phyloP scores from a whole-genome alignment of 2,888 invertebrate species.

The Coecobrya sp. region DNA sequence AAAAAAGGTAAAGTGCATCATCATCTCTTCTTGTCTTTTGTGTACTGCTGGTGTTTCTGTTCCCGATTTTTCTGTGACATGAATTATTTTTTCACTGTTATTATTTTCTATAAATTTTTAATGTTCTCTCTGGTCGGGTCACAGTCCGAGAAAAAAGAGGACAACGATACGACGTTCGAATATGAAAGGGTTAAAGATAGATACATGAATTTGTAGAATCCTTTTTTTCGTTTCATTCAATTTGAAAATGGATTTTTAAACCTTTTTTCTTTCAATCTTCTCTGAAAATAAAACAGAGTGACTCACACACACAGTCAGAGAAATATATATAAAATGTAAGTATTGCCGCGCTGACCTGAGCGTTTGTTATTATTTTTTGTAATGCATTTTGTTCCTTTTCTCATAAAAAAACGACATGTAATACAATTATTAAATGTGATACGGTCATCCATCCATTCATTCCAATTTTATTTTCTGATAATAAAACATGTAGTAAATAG shows the following conservation, averaged over 20 bases:
- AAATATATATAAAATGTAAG: not conserved
- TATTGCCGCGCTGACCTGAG: not conserved
- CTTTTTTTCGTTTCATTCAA: conserved; percentile 8
- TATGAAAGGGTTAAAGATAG: conserved; percentile 33
- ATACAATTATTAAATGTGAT: conserved; percentile 49
- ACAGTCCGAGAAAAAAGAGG: not conserved
- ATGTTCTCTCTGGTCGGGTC: not conserved
- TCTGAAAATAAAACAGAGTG: not conserved
- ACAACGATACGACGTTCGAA: not conserved
- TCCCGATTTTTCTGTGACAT: not conserved
- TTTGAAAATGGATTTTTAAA: conserved; percentile 45
- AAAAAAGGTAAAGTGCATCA: conserved; percentile 63
- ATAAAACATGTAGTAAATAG: not conserved
- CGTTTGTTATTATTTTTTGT: not conserved
- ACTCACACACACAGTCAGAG: not conserved
- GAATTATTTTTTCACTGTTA: not conserved
- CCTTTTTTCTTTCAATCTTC: conserved; percentile 28
- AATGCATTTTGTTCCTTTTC: not conserved
- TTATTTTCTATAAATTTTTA: conserved; percentile 10
- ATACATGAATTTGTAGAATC: not conserved
- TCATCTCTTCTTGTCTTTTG: conserved; percentile 39
- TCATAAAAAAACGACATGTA: conserved; percentile 10
- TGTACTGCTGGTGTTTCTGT: not conserved
- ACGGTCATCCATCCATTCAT: conserved; percentile 41
- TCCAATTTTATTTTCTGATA: not conserved